Evolutionary conservation across 1,140 invertebrate genomes (phyloP).

Genomic region (Anadara kagoshimensis): DNA sequence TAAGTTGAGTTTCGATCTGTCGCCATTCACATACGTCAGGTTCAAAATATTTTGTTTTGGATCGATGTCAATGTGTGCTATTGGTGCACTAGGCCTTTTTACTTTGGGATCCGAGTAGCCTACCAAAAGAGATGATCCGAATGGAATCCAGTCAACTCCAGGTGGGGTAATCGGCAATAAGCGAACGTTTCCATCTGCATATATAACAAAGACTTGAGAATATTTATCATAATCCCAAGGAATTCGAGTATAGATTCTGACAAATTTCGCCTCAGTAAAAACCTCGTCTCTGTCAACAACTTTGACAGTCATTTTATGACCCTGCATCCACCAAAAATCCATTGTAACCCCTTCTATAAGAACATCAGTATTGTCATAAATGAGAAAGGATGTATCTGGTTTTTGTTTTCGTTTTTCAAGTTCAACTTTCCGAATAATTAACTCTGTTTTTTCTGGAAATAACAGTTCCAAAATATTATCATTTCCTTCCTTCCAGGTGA

Average conservation of each 20-base stretch:
- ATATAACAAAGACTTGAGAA: conserved; percentile 57
- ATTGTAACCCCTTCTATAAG: conserved; percentile 55
- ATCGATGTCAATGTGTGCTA: conserved; percentile 45
- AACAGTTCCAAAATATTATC: conserved; percentile 29
- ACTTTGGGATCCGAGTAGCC: conserved; percentile 46
- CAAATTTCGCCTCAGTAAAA: conserved; percentile 36
- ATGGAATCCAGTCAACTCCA: conserved; percentile 61
- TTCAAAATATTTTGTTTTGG: conserved; percentile 28
- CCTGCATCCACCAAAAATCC: conserved; percentile 60
- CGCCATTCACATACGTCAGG: conserved; percentile 48
- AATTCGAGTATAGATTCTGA: conserved; percentile 39
- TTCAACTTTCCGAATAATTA: conserved; percentile 22
- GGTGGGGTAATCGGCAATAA: conserved; percentile 49
- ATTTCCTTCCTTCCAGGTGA: conserved; percentile 41
- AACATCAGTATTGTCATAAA: conserved; percentile 33
- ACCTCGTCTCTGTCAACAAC: conserved; percentile 21
- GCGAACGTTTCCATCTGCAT: conserved; percentile 59
- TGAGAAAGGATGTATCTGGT: conserved; percentile 24
- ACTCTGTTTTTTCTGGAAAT: background rate
- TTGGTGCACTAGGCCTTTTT: conserved; percentile 44
- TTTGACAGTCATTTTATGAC: conserved; percentile 50
- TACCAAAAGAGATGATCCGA: conserved; percentile 61
- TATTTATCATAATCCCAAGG: conserved; percentile 38
- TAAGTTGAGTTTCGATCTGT: conserved; percentile 31
- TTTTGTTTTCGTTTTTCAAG: conserved; percentile 32